Conservation (phyloP, 2,797 vertebrate species). For the Brotogeris chrysoptera region DNA sequence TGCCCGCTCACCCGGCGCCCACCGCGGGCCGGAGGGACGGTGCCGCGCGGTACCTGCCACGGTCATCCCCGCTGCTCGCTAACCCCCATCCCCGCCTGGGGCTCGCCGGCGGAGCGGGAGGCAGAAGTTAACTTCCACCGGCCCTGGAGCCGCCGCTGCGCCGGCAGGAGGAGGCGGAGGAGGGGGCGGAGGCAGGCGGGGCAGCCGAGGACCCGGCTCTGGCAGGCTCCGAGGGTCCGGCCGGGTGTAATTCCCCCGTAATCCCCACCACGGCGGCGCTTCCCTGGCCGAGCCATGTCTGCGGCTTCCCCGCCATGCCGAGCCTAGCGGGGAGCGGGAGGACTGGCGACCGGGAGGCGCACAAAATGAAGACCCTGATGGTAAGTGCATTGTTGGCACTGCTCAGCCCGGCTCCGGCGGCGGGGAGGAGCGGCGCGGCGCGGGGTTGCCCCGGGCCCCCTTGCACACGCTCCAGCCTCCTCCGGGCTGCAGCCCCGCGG, state of each 20-base stretch:
- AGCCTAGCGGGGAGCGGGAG: conserved; percentile 76
- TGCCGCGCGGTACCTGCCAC: not conserved
- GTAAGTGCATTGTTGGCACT: conserved; percentile 80
- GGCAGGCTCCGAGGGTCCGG: conserved; percentile 72
- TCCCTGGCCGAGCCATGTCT: conserved; percentile 56
- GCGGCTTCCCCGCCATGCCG: conserved; percentile 71
- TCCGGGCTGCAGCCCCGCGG: not conserved
- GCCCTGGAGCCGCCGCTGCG: conserved; percentile 18
- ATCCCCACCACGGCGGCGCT: conserved; percentile 75
- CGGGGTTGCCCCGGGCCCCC: conserved; percentile 28
- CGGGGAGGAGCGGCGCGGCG: not conserved
- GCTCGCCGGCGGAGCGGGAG: not conserved
- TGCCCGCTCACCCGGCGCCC: not conserved
- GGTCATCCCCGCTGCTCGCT: not conserved
- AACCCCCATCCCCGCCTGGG: not conserved
- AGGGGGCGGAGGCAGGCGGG: conserved; percentile 25
- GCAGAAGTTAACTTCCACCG: conserved; percentile 47
- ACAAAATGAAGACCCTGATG: conserved; percentile 94
- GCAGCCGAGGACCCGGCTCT: conserved; percentile 78
- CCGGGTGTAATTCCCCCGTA: conserved; percentile 79
- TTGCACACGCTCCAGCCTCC: not conserved
- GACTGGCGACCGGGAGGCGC: conserved; percentile 71
- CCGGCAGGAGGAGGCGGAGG: conserved; percentile 46
- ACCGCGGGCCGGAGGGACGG: not conserved
- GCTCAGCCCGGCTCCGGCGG: conserved; percentile 33